Evolutionary conservation across 2,113 vertebrate species (phyloP).

Genomic region (Agapornis roseicollis): DNA sequence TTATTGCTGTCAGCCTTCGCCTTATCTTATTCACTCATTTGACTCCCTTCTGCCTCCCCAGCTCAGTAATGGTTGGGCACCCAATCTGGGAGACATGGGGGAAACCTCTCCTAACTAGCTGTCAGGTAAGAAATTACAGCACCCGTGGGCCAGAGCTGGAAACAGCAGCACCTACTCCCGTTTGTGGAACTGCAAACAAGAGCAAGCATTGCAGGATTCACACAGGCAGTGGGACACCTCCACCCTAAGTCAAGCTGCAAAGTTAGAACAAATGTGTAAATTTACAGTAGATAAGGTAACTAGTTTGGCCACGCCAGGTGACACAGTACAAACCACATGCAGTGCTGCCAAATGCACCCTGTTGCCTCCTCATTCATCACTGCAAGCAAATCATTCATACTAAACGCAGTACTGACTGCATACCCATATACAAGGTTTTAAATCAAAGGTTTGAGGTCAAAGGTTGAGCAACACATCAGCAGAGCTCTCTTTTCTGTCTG

Average conservation of each 20-base stretch:
- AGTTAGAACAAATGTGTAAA: fast-evolving
- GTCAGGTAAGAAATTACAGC: not conserved
- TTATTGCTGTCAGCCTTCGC: not conserved
- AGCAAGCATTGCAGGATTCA: not conserved
- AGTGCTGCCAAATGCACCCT: not conserved
- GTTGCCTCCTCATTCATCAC: not conserved
- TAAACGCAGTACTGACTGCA: too few species aligned
- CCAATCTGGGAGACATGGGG: fast-evolving
- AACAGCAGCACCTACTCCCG: not conserved
- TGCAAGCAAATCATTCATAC: not conserved
- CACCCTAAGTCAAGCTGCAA: not conserved
- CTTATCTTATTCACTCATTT: not conserved
- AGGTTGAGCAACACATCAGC: not conserved
- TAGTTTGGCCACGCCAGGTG: not conserved
- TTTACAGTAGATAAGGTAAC: not conserved
- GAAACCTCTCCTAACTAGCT: not conserved
- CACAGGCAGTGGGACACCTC: not conserved
- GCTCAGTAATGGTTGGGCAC: not conserved
- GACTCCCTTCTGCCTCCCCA: not conserved
- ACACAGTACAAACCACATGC: fast-evolving
- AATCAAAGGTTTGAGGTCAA: not conserved
- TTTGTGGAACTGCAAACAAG: not conserved
- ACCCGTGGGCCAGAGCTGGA: not conserved
- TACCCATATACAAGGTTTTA: not conserved
- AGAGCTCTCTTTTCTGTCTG: not conserved